A percentile compares a stretch with the other conserved stretches of the same genome.
Conservation (phyloP, 2,797 vertebrate genomes). For the Halcyon badia region DNA sequence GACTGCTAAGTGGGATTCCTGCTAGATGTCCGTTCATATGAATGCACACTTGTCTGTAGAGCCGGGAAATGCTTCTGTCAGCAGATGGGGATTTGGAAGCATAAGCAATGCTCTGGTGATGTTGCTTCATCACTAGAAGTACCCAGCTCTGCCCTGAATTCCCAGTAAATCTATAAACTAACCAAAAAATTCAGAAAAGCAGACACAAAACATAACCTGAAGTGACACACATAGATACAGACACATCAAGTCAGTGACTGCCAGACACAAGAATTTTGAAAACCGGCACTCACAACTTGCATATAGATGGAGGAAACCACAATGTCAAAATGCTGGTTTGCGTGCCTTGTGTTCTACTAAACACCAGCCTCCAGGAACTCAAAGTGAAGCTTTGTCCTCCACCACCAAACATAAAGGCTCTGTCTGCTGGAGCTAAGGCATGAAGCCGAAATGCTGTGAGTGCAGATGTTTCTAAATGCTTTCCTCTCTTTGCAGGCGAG, state of each 20-base stretch:
- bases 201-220: background rate
- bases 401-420: background rate
- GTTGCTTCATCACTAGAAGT: background rate
- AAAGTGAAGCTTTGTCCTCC: background rate
- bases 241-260: background rate
- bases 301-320: background rate
- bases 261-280: background rate
- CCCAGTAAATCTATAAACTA: background rate
- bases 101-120: background rate
- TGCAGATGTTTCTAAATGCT: slow-evolving; percentile 1
- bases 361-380: background rate
- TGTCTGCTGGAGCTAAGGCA: background rate
- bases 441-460: background rate
- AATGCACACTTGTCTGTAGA: background rate
- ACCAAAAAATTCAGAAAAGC: background rate
- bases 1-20: background rate
- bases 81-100: background rate
- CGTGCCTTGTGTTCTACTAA: background rate
- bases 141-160: background rate
- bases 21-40: background rate
- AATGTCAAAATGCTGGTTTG: background rate
- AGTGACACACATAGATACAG: background rate
- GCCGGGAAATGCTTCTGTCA: background rate
- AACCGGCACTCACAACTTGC: background rate
- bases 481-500: slow-evolving; percentile 78